Evolutionary conservation across 2,888 invertebrate genomes (phyloP).

Genomic region (Escarpia spicata): DNA sequence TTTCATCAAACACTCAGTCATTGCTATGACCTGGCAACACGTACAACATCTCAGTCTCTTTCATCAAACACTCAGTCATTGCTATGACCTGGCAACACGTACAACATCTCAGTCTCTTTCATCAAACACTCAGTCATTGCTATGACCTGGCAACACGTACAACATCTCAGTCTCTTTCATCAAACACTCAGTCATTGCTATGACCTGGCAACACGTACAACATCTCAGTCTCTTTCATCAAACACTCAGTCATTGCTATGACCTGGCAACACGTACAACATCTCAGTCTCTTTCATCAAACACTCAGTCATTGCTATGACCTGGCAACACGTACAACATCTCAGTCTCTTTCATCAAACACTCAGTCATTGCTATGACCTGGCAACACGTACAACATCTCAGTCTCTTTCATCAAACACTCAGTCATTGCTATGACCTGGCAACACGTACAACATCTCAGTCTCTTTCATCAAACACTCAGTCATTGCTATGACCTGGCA

Average conservation of each 20-base stretch:
- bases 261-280: constrained; percentile 48
- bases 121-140: not conserved
- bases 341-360: not conserved
- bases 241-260: constrained; percentile 39
- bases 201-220: too few relatives aligned
- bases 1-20: not conserved
- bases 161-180: too few relatives aligned
- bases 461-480: not conserved
- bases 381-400: not conserved
- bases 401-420: not conserved
- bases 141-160: too few relatives aligned
- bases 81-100: too few relatives aligned
- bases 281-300: not conserved
- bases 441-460: not conserved
- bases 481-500: not conserved
- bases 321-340: constrained; percentile 43
- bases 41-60: too few relatives aligned
- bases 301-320: constrained; percentile 45
- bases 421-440: constrained; percentile 52
- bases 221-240: too few relatives aligned
- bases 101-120: too few relatives aligned
- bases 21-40: too few relatives aligned
- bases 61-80: not conserved
- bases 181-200: not conserved
- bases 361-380: constrained; percentile 52